A percentile compares a stretch with the other conserved stretches of the same genome.
These are phyloP conservation scores for Cheilosia pagana DNA, from an alignment of 2,888 invertebrate genomes.

Conservation along the genomic window DNA sequence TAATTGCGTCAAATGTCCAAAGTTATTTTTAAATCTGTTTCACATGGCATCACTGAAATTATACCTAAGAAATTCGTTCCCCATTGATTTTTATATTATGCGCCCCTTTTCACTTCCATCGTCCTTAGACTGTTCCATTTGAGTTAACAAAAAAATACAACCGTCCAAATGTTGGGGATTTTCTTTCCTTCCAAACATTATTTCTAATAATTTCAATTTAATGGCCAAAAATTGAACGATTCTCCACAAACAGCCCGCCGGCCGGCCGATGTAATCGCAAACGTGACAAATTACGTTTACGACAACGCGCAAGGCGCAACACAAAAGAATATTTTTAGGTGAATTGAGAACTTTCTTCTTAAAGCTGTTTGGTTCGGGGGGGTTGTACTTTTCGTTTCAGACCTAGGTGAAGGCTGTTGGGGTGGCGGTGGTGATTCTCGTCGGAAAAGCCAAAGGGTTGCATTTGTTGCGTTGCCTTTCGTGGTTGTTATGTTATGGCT, in stretches of 20 bases:
- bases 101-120: no score
- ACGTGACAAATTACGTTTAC: constrained; percentile 20
- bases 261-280: constrained; percentile 46
- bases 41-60: no score
- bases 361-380: background rate
- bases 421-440: background rate
- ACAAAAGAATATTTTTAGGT: constrained; percentile 23
- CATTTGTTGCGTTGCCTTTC: constrained; percentile 38
- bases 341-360: constrained; percentile 51
- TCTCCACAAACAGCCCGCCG: background rate
- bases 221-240: constrained; percentile 41
- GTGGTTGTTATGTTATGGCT: constrained; percentile 73
- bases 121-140: no score
- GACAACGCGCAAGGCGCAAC: constrained; percentile 9
- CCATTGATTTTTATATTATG: no score
- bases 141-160: background rate
- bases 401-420: background rate
- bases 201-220: constrained; percentile 31
- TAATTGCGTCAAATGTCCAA: no score
- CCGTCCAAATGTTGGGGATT: background rate
- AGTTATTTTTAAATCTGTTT: no score
- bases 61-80: no score
- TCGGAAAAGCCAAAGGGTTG: constrained; percentile 50
- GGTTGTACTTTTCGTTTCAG: background rate
- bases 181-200: background rate